Base-by-base conservation (phyloP, 2,113 vertebrate species). In the Protobothrops flavoviridis region DNA sequence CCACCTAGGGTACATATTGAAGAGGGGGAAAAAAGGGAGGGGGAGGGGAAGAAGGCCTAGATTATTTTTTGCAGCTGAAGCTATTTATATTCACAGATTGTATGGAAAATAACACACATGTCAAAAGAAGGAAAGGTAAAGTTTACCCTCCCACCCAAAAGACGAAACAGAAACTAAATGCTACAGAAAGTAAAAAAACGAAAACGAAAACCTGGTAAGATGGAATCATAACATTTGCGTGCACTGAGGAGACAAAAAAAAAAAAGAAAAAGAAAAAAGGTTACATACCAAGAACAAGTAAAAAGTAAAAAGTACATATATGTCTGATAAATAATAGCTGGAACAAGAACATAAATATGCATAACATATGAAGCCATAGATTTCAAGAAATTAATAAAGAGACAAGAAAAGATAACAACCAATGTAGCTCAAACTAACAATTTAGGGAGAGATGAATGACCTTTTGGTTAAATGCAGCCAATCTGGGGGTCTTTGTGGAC, bases 121-220 rank as follows among this genome's bases (percentile, higher is more conserved):
- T 85, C 29, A 90, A 21, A 50, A 50, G 50, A 93, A 59, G 53
- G 92, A 91, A 89, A 90, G 50, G 8, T 81, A 94, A 55, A 94
- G 91, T 90, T 91, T 93, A 86, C 57, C 17, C 74, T 81, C 33
- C 74, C 33, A 21, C 74, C 33, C 74, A 21, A 43, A 88, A 56
- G 39, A 53, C 45, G 29, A 96, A 91, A 87, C 50, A 93, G 94
- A 87, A 97, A 95, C 90, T 94, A 89, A 97, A 93, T 94, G 20
- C 74, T 55, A 93, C 43, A 94, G 56, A 96, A 96, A 94, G 95
- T 89, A 94, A 52, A 94, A 50, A 50, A 50, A 94, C 96, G 94
- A 26, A 97, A 98, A 97, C 96, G 96, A 98, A 99, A 99, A 98
- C 98, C 98, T 98, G 98, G 98, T 97, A 97, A 98, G 98, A 98